These are phyloP conservation scores for Sthenelais limicola DNA, from an alignment of 2,888 invertebrate genomes.

Conservation along the genomic window DNA sequence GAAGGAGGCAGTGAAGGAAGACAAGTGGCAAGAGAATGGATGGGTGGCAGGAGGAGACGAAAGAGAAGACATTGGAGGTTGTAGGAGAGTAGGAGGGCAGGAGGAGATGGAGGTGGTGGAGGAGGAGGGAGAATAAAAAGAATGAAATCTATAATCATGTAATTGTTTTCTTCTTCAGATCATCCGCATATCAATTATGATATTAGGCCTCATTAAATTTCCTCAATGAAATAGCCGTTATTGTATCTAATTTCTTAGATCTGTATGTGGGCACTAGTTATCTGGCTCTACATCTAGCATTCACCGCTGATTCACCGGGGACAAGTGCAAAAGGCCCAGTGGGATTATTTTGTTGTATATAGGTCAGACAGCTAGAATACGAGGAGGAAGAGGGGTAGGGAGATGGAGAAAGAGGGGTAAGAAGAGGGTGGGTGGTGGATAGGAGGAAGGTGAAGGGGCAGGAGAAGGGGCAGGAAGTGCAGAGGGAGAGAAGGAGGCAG, in stretches of 20 bases:
- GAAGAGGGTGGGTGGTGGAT: neutral
- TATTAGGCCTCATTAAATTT: no score
- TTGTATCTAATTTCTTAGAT: no score
- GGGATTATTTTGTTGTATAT: no score
- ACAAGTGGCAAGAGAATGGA: neutral
- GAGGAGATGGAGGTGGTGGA: neutral
- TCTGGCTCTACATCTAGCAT: no score
- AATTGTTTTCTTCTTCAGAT: no score
- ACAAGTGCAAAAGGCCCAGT: no score
- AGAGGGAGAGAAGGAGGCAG: neutral
- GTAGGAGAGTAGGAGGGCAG: neutral
- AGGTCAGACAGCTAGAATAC: neutral
- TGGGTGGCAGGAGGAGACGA: neutral
- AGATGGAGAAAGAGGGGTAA: neutral
- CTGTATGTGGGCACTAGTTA: no score
- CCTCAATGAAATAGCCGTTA: no score
- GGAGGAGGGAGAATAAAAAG: neutral
- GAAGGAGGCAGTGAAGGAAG: neutral
- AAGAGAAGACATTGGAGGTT: neutral
- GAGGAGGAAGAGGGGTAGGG: conserved; percentile 7
- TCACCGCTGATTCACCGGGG: no score
- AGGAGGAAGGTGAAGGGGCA: neutral
- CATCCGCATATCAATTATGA: no score
- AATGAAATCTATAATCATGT: no score
- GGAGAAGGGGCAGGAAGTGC: neutral